Evolutionary conservation across 1,140 invertebrate species (phyloP).

Genomic region (Pygmarrhopalites habei): DNA sequence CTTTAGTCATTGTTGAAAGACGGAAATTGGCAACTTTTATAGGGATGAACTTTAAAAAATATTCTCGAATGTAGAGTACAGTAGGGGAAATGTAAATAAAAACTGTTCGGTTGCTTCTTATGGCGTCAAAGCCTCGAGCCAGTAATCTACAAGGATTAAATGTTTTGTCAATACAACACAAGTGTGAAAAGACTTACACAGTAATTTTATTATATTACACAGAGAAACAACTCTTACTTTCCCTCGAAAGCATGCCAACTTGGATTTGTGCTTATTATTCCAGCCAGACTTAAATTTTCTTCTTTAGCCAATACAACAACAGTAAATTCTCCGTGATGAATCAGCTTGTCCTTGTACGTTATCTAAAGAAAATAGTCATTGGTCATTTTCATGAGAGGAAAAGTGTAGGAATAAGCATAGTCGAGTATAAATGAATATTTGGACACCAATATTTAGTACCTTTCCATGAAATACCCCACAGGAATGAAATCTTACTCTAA

Average conservation of each 20-base stretch:
- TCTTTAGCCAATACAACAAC: conserved; percentile 26
- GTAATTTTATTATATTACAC: too few species aligned
- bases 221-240: too few species aligned
- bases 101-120: conserved; percentile 69
- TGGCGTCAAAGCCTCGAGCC: conserved; percentile 10
- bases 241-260: conserved; percentile 20
- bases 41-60: conserved; percentile 82
- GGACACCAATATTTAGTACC: too few species aligned
- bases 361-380: too few species aligned
- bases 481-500: conserved; percentile 11
- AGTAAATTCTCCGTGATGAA: conserved; percentile 31
- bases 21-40: conserved; percentile 82
- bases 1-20: not conserved
- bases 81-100: conserved; percentile 79
- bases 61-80: conserved; percentile 83
- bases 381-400: too few species aligned
- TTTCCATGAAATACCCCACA: conserved; percentile 27
- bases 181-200: too few species aligned
- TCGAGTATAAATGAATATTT: too few species aligned
- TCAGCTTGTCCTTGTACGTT: conserved; percentile 13
- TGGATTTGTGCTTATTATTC: conserved; percentile 20
- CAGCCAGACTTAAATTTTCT: conserved; percentile 21
- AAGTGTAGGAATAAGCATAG: too few species aligned
- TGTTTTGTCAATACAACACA: too few species aligned
- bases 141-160: too few species aligned